Conservation (phyloP, 2,888 invertebrate species). For the Drosophila nr. fundita region DNA sequence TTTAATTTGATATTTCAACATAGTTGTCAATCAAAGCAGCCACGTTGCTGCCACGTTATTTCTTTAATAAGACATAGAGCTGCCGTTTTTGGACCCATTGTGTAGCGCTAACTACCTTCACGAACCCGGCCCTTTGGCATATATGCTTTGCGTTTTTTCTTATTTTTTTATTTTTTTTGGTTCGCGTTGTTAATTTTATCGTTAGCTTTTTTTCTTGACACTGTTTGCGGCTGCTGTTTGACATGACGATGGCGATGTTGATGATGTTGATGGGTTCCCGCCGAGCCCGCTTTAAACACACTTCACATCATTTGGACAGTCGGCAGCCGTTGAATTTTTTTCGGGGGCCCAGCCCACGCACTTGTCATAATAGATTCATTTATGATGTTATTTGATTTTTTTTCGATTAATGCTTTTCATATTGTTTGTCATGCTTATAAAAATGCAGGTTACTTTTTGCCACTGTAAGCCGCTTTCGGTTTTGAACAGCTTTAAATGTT, state of each 20-base stretch:
- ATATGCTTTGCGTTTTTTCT: constrained; percentile 44
- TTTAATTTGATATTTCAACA: constrained; percentile 81
- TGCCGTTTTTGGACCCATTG: constrained; percentile 37
- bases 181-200: constrained; percentile 57
- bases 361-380: constrained; percentile 79
- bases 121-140: constrained; percentile 53
- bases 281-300: constrained; percentile 43
- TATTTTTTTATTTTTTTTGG: constrained; percentile 21
- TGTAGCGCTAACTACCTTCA: constrained; percentile 43
- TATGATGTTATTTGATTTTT: constrained; percentile 58
- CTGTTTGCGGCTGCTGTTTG: constrained; percentile 68
- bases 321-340: constrained; percentile 10
- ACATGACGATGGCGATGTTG: constrained; percentile 55
- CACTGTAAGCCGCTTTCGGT: constrained; percentile 66
- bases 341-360: constrained; percentile 61
- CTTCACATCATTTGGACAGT: constrained; percentile 59
- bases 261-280: constrained; percentile 48
- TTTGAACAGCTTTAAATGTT: constrained; percentile 27
- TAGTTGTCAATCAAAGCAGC: constrained; percentile 76
- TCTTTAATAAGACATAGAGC: constrained; percentile 57
- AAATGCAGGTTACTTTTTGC: constrained; percentile 58
- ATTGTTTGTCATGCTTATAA: constrained; percentile 1
- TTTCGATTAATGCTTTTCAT: constrained; percentile 13
- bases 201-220: constrained; percentile 38
- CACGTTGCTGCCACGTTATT: constrained; percentile 30